Conservation (phyloP, 1,140 invertebrate species). For the Brevipalpus yothersi region DNA sequence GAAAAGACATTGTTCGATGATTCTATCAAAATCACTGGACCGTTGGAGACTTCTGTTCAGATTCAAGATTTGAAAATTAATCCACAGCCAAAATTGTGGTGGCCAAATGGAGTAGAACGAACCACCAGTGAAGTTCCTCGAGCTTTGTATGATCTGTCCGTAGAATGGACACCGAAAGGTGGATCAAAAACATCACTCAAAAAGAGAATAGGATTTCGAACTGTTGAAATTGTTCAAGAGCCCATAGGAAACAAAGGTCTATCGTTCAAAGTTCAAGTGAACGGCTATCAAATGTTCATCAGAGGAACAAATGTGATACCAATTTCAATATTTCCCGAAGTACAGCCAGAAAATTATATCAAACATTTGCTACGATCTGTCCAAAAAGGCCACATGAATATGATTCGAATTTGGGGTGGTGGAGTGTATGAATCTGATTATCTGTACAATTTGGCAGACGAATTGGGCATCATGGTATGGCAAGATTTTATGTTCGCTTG, state of each 20-base stretch:
- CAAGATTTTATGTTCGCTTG: constrained; percentile 92
- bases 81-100: constrained; percentile 33
- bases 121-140: constrained; percentile 30
- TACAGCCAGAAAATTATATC: constrained; percentile 20
- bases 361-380: constrained; percentile 38
- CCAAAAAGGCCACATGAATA: constrained; percentile 63
- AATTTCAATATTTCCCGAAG: constrained; percentile 57
- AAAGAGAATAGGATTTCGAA: constrained; percentile 56
- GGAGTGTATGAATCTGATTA: constrained; percentile 76
- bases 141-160: not conserved
- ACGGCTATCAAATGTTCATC: constrained; percentile 65
- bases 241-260: constrained; percentile 26
- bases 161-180: too few relatives aligned
- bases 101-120: constrained; percentile 76
- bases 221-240: constrained; percentile 35
- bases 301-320: constrained; percentile 92
- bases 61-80: too few relatives aligned
- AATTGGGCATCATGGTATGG: constrained; percentile 18
- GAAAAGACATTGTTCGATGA: too few relatives aligned
- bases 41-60: too few relatives aligned
- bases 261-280: constrained; percentile 70
- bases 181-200: constrained; percentile 34
- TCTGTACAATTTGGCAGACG: constrained; percentile 50
- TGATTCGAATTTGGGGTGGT: constrained; percentile 89
- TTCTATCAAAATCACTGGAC: too few relatives aligned